These are phyloP conservation scores for Ichneumon xanthorius DNA, from an alignment of 2,888 invertebrate genomes.

Conservation along the genomic window DNA sequence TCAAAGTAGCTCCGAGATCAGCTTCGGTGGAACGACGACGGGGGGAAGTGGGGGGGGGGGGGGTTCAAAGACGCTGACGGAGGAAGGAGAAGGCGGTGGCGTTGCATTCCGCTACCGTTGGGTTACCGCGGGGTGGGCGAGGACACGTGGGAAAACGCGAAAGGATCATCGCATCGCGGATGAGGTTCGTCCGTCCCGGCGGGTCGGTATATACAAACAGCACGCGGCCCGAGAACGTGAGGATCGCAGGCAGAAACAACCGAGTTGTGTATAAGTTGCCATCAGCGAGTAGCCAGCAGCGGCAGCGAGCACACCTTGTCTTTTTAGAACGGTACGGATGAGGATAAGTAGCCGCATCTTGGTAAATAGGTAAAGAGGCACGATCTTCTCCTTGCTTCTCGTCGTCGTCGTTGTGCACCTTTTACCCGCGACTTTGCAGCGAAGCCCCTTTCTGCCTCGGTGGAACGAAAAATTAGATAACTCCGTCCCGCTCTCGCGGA, in stretches of 20 bases:
- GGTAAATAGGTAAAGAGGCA: slow-evolving; percentile 81
- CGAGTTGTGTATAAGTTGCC: slow-evolving; percentile 47
- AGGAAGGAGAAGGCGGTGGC: slow-evolving; percentile 67
- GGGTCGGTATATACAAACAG: slow-evolving; percentile 45
- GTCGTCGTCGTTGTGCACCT: slow-evolving; percentile 36
- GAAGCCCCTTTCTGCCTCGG: neutral
- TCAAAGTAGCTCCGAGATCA: slow-evolving; percentile 55
- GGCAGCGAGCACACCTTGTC: slow-evolving; percentile 65
- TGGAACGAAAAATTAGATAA: neutral
- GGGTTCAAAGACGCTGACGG: neutral
- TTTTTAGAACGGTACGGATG: slow-evolving; percentile 72
- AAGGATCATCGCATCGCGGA: slow-evolving; percentile 70
- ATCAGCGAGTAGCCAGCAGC: slow-evolving; percentile 39
- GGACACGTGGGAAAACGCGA: slow-evolving; percentile 82
- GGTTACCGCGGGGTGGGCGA: slow-evolving; percentile 61
- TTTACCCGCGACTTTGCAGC: slow-evolving; percentile 22
- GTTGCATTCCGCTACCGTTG: slow-evolving; percentile 73
- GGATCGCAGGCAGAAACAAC: slow-evolving; percentile 58
- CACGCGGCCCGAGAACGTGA: slow-evolving; percentile 62
- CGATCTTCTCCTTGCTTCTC: slow-evolving; percentile 66
- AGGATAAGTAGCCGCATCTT: slow-evolving; percentile 78
- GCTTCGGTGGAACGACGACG: slow-evolving; percentile 1
- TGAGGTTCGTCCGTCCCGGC: slow-evolving; percentile 50
- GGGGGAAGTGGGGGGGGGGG: slow-evolving; percentile 1
- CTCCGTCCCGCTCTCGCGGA: neutral